phyloP scores from a whole-genome alignment of 2,113 vertebrate species.

The Salvelinus sp. region DNA sequence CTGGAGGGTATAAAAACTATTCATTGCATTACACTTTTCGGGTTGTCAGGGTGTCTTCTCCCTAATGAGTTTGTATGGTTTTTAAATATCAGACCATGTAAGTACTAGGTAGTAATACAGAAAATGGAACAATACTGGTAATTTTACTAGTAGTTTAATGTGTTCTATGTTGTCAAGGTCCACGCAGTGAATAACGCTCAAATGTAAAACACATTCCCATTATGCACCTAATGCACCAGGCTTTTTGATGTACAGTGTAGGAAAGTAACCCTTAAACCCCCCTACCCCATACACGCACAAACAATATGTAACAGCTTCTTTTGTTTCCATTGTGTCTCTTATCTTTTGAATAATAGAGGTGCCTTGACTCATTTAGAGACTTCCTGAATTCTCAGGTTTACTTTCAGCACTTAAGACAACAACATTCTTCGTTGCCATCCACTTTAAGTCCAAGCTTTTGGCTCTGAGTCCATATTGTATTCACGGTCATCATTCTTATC shows the following conservation, averaged over 20 bases:
- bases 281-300: conserved; percentile 6
- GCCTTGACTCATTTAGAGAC: conserved; percentile 43
- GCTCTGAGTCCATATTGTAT: neutral
- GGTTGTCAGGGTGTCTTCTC: too few species aligned
- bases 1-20: too few species aligned
- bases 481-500: conserved; percentile 12
- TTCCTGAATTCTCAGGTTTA: conserved; percentile 65
- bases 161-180: neutral
- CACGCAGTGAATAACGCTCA: conserved; percentile 27
- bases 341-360: conserved; percentile 68
- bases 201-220: conserved; percentile 48
- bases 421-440: conserved; percentile 24
- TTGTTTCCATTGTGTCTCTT: conserved; percentile 57
- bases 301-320: conserved; percentile 34
- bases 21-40: too few species aligned
- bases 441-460: neutral
- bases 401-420: conserved; percentile 62
- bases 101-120: too few species aligned
- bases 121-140: too few species aligned
- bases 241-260: conserved; percentile 31
- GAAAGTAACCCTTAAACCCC: conserved; percentile 7
- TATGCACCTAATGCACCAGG: conserved; percentile 53
- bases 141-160: too few species aligned
- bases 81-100: too few species aligned
- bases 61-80: too few species aligned